Conservation (phyloP, 2,113 vertebrate species). For the Gallinago jamesoni region DNA sequence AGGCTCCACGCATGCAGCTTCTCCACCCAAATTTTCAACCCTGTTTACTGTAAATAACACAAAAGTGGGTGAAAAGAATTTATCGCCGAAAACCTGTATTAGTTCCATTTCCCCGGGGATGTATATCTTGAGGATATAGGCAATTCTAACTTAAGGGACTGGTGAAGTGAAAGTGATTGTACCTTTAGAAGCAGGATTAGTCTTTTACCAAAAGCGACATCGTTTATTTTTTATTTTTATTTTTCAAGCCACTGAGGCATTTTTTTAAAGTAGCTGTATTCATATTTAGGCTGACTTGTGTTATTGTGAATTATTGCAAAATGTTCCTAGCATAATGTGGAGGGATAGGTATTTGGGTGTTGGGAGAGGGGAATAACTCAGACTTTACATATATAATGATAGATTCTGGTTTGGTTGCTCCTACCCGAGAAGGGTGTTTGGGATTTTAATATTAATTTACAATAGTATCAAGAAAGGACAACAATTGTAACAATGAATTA, state of each 20-base stretch:
- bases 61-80: neutral
- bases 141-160: neutral
- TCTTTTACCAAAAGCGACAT: neutral
- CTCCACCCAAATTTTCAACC: neutral
- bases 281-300: neutral
- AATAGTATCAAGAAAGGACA: neutral
- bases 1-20: fast-evolving
- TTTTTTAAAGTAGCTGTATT: neutral
- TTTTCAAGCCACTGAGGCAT: neutral
- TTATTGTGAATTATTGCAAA: neutral
- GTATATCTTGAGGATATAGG: neutral
- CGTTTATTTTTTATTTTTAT: neutral
- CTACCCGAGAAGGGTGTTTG: neutral
- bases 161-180: neutral
- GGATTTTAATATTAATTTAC: neutral
- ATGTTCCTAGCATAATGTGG: neutral
- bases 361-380: neutral
- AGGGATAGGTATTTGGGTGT: neutral
- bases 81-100: neutral
- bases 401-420: neutral
- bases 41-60: neutral
- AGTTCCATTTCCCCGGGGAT: neutral
- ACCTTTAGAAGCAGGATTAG: neutral
- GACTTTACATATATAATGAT: neutral
- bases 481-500: neutral